Conservation (phyloP, 1,140 invertebrate genomes). For the Dinothrombium tinctorium region DNA sequence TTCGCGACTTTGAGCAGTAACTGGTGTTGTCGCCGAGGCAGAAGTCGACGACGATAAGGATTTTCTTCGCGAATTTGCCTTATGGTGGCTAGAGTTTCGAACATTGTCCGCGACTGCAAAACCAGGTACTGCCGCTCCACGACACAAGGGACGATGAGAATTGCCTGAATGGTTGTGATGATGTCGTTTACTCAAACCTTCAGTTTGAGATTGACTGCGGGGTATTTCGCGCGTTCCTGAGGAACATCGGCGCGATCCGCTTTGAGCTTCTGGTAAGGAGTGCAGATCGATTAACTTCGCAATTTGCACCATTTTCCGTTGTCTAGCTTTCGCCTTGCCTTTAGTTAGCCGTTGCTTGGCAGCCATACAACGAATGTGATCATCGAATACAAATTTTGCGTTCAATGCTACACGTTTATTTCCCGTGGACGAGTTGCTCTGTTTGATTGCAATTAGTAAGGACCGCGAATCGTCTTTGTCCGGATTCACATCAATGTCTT, state of each 20-base stretch:
- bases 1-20: not conserved
- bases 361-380: constrained; percentile 63
- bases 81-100: not conserved
- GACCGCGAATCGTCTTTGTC: constrained; percentile 93
- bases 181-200: not conserved
- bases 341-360: constrained; percentile 44
- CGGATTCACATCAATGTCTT: constrained; percentile 45
- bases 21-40: not conserved
- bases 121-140: constrained; percentile 6
- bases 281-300: constrained; percentile 61
- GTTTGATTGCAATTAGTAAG: constrained; percentile 78
- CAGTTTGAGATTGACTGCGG: not conserved
- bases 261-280: not conserved
- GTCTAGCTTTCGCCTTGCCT: constrained; percentile 76
- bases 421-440: constrained; percentile 21
- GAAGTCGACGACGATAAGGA: not conserved
- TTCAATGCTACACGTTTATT: constrained; percentile 38
- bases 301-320: constrained; percentile 86
- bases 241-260: not conserved
- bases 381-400: constrained; percentile 89
- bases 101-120: not conserved
- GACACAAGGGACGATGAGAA: constrained; percentile 1
- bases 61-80: not conserved
- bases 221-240: not conserved
- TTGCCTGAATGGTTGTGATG: not conserved